These are phyloP conservation scores for Noctua pronuba DNA, from an alignment of 2,888 invertebrate species.

Conservation along the genomic window DNA sequence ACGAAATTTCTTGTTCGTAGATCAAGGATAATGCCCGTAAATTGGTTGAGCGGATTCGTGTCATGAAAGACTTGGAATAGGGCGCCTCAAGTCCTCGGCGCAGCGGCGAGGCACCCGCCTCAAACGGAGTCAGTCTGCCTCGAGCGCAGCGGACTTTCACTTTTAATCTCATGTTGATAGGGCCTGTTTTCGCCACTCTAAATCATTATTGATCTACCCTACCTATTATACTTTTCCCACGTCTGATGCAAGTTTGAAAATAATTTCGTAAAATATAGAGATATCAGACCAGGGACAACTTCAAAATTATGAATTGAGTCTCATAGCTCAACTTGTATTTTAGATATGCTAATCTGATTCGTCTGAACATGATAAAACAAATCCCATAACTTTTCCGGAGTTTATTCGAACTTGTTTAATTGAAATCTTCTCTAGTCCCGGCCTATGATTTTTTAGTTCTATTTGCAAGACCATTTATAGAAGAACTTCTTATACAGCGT, in stretches of 20 bases:
- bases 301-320: background rate
- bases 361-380: background rate
- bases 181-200: slow-evolving; percentile 21
- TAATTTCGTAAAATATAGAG: background rate
- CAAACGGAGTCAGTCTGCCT: slow-evolving; percentile 57
- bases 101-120: slow-evolving; percentile 58
- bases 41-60: slow-evolving; percentile 24
- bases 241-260: background rate
- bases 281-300: background rate
- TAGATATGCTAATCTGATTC: background rate
- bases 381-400: background rate
- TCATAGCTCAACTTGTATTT: background rate
- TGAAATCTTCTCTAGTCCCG: background rate
- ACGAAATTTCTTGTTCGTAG: slow-evolving; percentile 71
- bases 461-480: background rate
- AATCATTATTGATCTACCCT: background rate
- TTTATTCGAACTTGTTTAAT: background rate
- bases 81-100: slow-evolving; percentile 33
- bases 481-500: background rate
- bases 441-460: background rate
- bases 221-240: background rate
- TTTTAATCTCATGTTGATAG: background rate
- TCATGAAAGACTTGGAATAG: slow-evolving; percentile 30
- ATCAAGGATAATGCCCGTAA: slow-evolving; percentile 59
- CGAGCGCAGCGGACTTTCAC: slow-evolving; percentile 59